Evolutionary conservation across 2,888 invertebrate species (phyloP).

Genomic region (Pogonocherus hispidulus): DNA sequence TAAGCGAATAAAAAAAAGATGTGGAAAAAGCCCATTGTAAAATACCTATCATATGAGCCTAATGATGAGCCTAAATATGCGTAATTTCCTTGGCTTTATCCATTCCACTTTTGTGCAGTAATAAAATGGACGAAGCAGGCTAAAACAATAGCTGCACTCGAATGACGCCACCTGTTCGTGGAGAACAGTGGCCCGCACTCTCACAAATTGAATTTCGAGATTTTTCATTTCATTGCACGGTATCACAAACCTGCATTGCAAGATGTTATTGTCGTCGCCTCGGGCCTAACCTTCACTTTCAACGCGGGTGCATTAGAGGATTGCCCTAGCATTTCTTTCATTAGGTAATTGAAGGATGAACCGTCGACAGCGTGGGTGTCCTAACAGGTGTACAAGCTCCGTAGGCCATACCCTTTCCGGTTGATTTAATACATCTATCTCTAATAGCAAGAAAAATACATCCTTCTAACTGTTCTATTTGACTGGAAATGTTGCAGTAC

Average conservation of each 20-base stretch:
- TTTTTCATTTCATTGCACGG: background rate
- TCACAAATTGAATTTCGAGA: background rate
- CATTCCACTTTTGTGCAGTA: too few species aligned
- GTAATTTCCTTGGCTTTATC: too few species aligned
- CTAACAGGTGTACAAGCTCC: slow-evolving; percentile 20
- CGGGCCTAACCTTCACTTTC: background rate
- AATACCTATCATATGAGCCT: too few species aligned
- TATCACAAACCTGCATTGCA: background rate
- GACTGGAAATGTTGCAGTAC: too few species aligned
- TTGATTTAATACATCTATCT: slow-evolving; percentile 31
- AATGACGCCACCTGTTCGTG: background rate
- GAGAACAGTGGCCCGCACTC: background rate
- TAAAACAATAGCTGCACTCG: too few species aligned
- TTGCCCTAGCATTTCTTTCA: slow-evolving; percentile 35
- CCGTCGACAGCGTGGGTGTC: slow-evolving; percentile 15
- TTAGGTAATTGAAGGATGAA: slow-evolving; percentile 33
- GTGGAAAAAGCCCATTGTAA: too few species aligned
- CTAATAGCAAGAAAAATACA: too few species aligned
- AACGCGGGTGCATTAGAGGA: slow-evolving; percentile 28
- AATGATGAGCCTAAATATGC: too few species aligned
- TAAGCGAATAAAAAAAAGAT: too few species aligned
- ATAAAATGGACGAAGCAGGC: too few species aligned
- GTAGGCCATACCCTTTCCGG: slow-evolving; percentile 20
- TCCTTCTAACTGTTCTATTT: too few species aligned
- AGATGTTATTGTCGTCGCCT: background rate